These are phyloP conservation scores for Phacellophora camtschatica DNA, from an alignment of 30 jellyfish, hydroid and myxozoan species.

Conservation along the genomic window DNA sequence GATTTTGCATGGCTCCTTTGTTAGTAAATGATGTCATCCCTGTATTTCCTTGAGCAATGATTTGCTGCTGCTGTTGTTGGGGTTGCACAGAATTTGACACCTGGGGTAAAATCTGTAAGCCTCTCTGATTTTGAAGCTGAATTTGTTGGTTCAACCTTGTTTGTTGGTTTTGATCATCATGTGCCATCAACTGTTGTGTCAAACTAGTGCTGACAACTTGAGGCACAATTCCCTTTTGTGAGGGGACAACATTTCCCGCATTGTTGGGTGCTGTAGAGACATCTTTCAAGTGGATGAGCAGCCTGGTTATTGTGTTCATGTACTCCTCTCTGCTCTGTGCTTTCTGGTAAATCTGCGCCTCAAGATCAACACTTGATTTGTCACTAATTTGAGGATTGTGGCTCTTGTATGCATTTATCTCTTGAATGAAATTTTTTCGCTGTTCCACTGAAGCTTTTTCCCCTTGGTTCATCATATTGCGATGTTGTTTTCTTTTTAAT, in stretches of 20 bases:
- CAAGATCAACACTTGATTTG: slow-evolving; percentile 37
- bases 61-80: slow-evolving; percentile 18
- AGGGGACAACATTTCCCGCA: slow-evolving; percentile 39
- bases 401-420: slow-evolving; percentile 2
- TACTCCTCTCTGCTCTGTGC: slow-evolving; percentile 55
- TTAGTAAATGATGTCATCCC: not conserved
- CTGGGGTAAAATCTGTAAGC: slow-evolving; percentile 37
- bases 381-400: not conserved
- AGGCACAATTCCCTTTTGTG: slow-evolving; percentile 50
- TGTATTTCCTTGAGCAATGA: not conserved
- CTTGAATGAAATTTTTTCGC: slow-evolving; percentile 39
- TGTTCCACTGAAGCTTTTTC: slow-evolving; percentile 9
- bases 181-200: slow-evolving; percentile 34
- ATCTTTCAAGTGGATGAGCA: slow-evolving; percentile 45
- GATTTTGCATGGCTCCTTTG: slow-evolving; percentile 32
- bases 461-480: slow-evolving; percentile 19
- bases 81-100: slow-evolving; percentile 7
- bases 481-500: not conserved
- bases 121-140: slow-evolving; percentile 23
- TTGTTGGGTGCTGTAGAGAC: slow-evolving; percentile 47
- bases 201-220: slow-evolving; percentile 6
- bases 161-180: slow-evolving; percentile 8
- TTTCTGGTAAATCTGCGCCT: slow-evolving; percentile 38
- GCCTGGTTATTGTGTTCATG: slow-evolving; percentile 44
- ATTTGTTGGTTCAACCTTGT: slow-evolving; percentile 20